Base-by-base conservation (phyloP, 2,113 vertebrate genomes). In the Zapus hudsonius region DNA sequence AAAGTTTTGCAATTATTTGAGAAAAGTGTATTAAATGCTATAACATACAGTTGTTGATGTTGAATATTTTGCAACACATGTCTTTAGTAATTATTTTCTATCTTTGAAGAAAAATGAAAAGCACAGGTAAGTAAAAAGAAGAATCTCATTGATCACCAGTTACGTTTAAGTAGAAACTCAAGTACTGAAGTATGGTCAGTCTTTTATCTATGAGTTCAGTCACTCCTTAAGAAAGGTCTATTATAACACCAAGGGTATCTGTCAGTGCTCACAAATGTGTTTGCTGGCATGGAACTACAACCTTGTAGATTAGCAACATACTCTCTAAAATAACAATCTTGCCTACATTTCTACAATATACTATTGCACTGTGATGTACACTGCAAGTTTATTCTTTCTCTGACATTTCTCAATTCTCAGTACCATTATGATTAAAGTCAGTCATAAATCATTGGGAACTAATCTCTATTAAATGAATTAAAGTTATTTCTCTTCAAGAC, bases 31-130 rank as follows among this genome's bases (percentile, higher is more conserved):
- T 44, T 63, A 80, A 91, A 52, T 20, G 38, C 17, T 85, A 67
- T 70, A 80, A 89, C 87, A 47, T 2, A 90, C 27, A 72, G 47
- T 23, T 92, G 69, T 75, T 42, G 20, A 36, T 42, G 13, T 76
- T 90, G 93, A 52, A 7, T 44, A 86, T 89, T 75, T 95, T 81
- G 38, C 6, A 75, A 38, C 4, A n/a, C 2, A 74, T 36, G 86
- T 59, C 15, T 70, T 83, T 87, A 80, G 61, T 72, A 92, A 33
- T 55, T 75, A 5, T 81, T 92, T 83, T 90, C 19, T 84, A 40
- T 67, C 52, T 91, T 91, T 76, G 75, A 94, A 76, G 84, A 76
- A 89, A 97, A 75, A 52, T 83, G 23, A 90, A 89, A 83, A 95
- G 29, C 19, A 1, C 38, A 59, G 82, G 42, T 29, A 86, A 84